A percentile compares a stretch with the other conserved stretches of the same genome.
These are phyloP conservation scores for Clinocottus analis DNA, from an alignment of 2,113 vertebrate genomes.

Conservation along the genomic window DNA sequence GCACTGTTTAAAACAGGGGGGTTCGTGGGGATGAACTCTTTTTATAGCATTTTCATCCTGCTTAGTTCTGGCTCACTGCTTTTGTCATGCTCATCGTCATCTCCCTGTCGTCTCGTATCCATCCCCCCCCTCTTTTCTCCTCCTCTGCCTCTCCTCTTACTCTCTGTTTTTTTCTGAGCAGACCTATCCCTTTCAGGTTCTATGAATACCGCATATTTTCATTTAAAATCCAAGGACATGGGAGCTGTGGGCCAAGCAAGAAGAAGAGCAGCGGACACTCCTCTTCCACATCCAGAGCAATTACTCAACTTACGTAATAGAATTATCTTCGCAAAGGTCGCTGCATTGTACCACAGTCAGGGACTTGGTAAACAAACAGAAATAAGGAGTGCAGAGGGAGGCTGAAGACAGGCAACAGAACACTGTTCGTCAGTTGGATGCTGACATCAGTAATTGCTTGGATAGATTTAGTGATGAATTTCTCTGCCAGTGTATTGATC, in stretches of 20 bases:
- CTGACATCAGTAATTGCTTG: constrained; percentile 50
- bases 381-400: constrained; percentile 10
- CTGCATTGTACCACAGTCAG: constrained; percentile 67
- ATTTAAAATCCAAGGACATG: constrained; percentile 68
- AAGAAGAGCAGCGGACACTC: constrained; percentile 54
- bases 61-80: constrained; percentile 67
- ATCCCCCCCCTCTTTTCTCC: constrained; percentile 2
- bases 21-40: constrained; percentile 18
- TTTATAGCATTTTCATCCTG: constrained; percentile 58
- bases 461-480: constrained; percentile 60
- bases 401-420: constrained; percentile 12
- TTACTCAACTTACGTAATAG: constrained; percentile 77
- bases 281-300: constrained; percentile 76
- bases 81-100: constrained; percentile 59
- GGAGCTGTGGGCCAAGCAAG: constrained; percentile 56
- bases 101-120: constrained; percentile 45
- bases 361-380: constrained; percentile 64
- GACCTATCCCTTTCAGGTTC: constrained; percentile 41
- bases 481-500: constrained; percentile 45
- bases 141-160: neutral
- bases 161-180: constrained; percentile 3
- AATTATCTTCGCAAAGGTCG: constrained; percentile 79
- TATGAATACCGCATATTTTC: constrained; percentile 52
- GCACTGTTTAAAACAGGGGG: constrained; percentile 5
- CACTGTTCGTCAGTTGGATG: constrained; percentile 37